Evolutionary conservation across 2,113 vertebrate species (phyloP), one percentile per base, ranked within the genome.

Genomic region (Rhinoptilus africanus): DNA sequence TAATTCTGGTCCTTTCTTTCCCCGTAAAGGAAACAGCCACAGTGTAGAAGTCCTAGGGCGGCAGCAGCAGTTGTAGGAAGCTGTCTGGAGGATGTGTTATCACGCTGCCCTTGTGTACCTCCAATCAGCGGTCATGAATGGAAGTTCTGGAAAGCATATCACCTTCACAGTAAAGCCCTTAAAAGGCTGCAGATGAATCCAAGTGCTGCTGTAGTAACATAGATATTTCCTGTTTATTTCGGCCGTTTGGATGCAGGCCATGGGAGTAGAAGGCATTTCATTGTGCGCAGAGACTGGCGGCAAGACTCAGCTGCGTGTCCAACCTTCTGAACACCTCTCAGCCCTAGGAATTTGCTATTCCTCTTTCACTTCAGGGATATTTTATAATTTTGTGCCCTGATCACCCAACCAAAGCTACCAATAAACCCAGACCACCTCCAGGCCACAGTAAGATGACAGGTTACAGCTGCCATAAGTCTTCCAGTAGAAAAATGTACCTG

Each of bases 171-270:
- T 69, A 74, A 96, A 96, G 87, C 62, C 96, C 94, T 92, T 96
- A 97, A 95, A 96, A 95, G 95, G 97, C 92, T 78, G 54, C 53
- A 95, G 76, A 93, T 79, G 80, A 84, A 69, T 96, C 88, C 90
- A 86, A 90, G 60, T 54, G 74, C 82, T 95, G 86, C 84, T 92
- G 85, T 96, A 94, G 92, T 96, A 95, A 69, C 92, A 71, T 82
- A 93, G 93, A 95, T 95, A 95, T 94, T 97, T 96, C 95, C 94
- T 97, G 93, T 97, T 97, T 97, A 83, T 93, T 96, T 95, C 51
- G 4, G 89, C 81, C 2, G 4, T 93, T 96, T 95, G 91, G 92
- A 77, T 75, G 59, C 50, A 35, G 75, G 92, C 92, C 93, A 83
- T 79, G 80, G 76, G 60, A 94, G 84, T 87, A 87, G 66, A 69